Percentiles rank a stretch among this genome's conserved stretches.
Evolutionary conservation across 2,888 invertebrate species (phyloP).

Genomic region (Nomada fabriciana): DNA sequence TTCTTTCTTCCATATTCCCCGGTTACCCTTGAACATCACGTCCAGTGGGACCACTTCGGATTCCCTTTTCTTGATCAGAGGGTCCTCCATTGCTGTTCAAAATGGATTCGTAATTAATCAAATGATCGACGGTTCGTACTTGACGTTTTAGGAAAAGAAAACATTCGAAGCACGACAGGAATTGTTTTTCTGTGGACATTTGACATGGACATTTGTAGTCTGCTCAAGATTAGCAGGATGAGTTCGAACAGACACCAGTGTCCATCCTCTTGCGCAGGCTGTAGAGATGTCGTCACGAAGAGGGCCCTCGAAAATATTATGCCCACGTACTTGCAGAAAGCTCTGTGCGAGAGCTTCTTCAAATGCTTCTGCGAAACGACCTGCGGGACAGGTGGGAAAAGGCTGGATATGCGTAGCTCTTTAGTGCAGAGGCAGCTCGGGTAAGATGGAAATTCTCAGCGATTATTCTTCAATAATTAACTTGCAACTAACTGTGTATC

Average conservation of each 20-base stretch:
- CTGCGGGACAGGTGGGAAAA: conserved; percentile 85
- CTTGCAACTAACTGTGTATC: not conserved
- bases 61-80: conserved; percentile 36
- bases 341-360: conserved; percentile 57
- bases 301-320: not conserved
- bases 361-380: conserved; percentile 85
- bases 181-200: not conserved
- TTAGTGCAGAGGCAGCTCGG: conserved; percentile 84
- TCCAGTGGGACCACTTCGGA: conserved; percentile 66
- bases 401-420: conserved; percentile 85
- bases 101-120: not conserved
- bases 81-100: not conserved
- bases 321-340: not conserved
- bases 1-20: not conserved
- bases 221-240: conserved; percentile 8
- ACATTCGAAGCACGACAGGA: not conserved
- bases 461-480: not conserved
- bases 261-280: not conserved
- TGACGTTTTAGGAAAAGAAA: not conserved
- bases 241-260: conserved; percentile 10
- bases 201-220: not conserved
- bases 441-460: conserved; percentile 69
- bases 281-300: not conserved
- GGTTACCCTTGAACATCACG: conserved; percentile 73
- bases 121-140: too few relatives aligned